Evolutionary conservation across 2,888 invertebrate genomes (phyloP).

Genomic region (Ochropleura plecta): DNA sequence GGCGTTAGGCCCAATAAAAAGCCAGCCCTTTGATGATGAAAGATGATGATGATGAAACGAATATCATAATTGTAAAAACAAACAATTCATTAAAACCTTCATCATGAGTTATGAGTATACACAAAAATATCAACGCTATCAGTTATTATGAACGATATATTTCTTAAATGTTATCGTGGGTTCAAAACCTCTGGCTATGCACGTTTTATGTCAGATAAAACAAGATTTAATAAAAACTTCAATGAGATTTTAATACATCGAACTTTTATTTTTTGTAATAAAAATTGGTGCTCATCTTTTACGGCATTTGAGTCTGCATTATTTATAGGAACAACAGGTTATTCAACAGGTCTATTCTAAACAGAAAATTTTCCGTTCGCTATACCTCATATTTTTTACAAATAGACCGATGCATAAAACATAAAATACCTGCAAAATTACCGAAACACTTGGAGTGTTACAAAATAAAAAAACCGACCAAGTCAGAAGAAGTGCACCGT

Average conservation of each 20-base stretch:
- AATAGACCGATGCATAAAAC: slow-evolving; percentile 29
- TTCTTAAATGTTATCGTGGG: slow-evolving; percentile 43
- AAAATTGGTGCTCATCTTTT: neutral
- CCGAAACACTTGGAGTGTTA: neutral
- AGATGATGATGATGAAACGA: slow-evolving; percentile 30
- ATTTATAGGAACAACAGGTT: slow-evolving; percentile 22
- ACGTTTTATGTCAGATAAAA: slow-evolving; percentile 40
- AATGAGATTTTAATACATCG: slow-evolving; percentile 4
- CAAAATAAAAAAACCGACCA: neutral
- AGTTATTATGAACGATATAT: slow-evolving; percentile 29
- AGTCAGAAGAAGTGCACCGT: no score
- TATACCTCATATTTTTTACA: slow-evolving; percentile 5
- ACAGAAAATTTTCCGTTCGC: slow-evolving; percentile 28
- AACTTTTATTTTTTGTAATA: neutral
- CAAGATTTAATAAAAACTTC: slow-evolving; percentile 26
- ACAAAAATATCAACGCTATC: slow-evolving; percentile 21
- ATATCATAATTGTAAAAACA: slow-evolving; percentile 2
- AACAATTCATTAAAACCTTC: slow-evolving; percentile 26
- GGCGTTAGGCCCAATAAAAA: no score
- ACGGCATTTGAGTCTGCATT: slow-evolving; percentile 9
- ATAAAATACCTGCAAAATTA: neutral
- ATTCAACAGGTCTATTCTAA: neutral
- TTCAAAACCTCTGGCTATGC: slow-evolving; percentile 47
- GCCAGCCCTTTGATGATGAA: no score
- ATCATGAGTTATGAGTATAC: slow-evolving; percentile 7